Evolutionary conservation across 2,113 vertebrate species (phyloP), one percentile per base, ranked within the genome.

Genomic region (Cromileptes altivelis): DNA sequence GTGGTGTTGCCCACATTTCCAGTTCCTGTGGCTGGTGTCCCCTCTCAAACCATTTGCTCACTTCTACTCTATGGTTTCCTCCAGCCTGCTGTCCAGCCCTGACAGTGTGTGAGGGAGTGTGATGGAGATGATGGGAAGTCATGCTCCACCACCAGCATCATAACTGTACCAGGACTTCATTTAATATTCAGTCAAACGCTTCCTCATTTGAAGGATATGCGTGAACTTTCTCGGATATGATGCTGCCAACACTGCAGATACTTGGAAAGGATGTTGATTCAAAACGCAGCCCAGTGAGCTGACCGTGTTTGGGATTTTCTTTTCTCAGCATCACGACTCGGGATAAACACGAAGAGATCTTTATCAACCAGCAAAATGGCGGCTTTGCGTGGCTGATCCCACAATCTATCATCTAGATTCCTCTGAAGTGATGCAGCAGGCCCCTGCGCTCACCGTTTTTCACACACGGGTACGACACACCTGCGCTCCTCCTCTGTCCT

Each of bases 301-400:
- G 21, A 15, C 23, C 52, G 57, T 42, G 56, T 58, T 25, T 65
- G 25, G 53, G 69, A 23, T 70, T 60, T 82, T n/a, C n/a, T 76
- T 75, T 53, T 17, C 33, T 57, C 73, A 82, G 40, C 70, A 89
- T 89, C 89, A 88, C 71, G 85, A 89, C 45, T 78, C 73, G 0
- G 50, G 45, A 78, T 55, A 56, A 70, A 50, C 73, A 19, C 53
- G 53, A 23, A 75, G 37, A 87, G 82, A 94, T 90, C 33, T 82
- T 85, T 88, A 92, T 94, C 91, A 87, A 55, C 63, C 86, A 86
- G 88, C 91, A 94, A 94, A 93, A 94, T 94, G 94, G 94, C 94
- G 91, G 88, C 90, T 87, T 81, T 69, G 65, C 80, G 27, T 55
- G 80, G 73, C 83, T 72, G 81, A 90, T 89, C 71, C 75, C 62